A percentile compares a stretch with the other conserved stretches of the same genome.
Evolutionary conservation across 1,140 invertebrate genomes (phyloP).

Genomic region (Zaprionus kolodkinae): DNA sequence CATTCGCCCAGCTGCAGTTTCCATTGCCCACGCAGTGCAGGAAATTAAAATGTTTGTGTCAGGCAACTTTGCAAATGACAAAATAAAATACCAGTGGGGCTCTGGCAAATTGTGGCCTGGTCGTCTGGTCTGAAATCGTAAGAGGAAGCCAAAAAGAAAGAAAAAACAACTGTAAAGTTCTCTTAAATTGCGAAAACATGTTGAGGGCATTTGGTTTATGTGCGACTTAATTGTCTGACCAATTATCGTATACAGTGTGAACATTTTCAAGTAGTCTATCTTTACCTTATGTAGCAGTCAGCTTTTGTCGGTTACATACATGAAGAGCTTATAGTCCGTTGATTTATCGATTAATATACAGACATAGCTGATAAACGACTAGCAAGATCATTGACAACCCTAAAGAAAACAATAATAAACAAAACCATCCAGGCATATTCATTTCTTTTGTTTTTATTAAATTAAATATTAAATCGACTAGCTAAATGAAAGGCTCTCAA

Average conservation of each 20-base stretch:
- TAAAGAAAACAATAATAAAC: not conserved
- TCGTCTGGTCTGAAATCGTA: not conserved
- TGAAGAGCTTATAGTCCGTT: no score
- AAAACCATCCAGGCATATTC: not conserved
- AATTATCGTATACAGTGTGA: slow-evolving; percentile 1
- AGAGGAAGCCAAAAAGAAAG: not conserved
- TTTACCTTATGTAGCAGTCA: not conserved
- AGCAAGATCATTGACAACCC: not conserved
- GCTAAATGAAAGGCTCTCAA: not conserved
- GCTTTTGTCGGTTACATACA: no score
- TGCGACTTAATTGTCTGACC: not conserved
- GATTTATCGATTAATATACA: not conserved
- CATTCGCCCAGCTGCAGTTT: not conserved
- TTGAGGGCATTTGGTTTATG: slow-evolving; percentile 10
- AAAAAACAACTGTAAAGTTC: not conserved
- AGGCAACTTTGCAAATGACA: slow-evolving; percentile 27
- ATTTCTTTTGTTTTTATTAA: no score
- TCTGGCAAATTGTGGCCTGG: slow-evolving; percentile 13
- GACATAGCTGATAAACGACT: not conserved
- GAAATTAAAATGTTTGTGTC: slow-evolving; percentile 43
- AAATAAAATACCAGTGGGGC: slow-evolving; percentile 32
- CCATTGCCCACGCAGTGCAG: slow-evolving; percentile 19
- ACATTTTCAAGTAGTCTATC: not conserved
- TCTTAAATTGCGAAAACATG: slow-evolving; percentile 4
- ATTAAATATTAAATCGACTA: not conserved